phyloP scores from a whole-genome alignment of 1,140 invertebrate genomes.

The Sminthurinus signatus region DNA sequence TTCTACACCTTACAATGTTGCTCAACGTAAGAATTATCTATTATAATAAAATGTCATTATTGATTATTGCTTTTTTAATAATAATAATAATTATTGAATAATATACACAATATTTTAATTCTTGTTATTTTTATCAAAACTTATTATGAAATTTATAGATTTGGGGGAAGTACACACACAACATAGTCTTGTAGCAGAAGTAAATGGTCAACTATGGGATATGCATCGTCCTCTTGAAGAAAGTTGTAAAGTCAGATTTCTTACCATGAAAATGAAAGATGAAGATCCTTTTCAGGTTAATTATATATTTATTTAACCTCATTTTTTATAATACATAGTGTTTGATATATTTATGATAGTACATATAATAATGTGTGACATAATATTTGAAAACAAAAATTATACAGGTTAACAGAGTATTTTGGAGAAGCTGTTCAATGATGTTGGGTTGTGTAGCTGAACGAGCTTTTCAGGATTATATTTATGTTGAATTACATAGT shows the following conservation, averaged over 20 bases:
- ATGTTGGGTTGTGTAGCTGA: slow-evolving; percentile 71
- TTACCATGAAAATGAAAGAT: slow-evolving; percentile 60
- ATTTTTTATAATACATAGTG: neutral
- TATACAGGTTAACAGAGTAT: slow-evolving; percentile 65
- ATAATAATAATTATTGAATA: neutral
- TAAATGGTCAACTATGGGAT: slow-evolving; percentile 79
- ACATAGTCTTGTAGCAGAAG: slow-evolving; percentile 66
- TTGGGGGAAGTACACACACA: slow-evolving; percentile 65
- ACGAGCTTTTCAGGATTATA: slow-evolving; percentile 69
- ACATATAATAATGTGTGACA: too few relatives aligned
- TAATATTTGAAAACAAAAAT: too few relatives aligned
- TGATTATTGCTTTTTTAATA: neutral
- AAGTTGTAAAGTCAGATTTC: slow-evolving; percentile 70
- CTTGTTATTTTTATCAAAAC: neutral
- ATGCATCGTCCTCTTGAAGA: slow-evolving; percentile 78
- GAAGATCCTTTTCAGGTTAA: slow-evolving; percentile 38
- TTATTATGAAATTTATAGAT: slow-evolving; percentile 52
- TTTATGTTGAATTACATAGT: slow-evolving; percentile 68
- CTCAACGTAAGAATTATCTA: slow-evolving; percentile 64
- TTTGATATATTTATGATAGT: too few relatives aligned
- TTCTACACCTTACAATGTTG: slow-evolving; percentile 88
- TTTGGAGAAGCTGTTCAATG: slow-evolving; percentile 87
- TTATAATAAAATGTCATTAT: neutral
- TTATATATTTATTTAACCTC: neutral
- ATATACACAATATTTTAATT: neutral